phyloP scores from a whole-genome alignment of 2,797 vertebrate genomes.

The Acanthis flammea region DNA sequence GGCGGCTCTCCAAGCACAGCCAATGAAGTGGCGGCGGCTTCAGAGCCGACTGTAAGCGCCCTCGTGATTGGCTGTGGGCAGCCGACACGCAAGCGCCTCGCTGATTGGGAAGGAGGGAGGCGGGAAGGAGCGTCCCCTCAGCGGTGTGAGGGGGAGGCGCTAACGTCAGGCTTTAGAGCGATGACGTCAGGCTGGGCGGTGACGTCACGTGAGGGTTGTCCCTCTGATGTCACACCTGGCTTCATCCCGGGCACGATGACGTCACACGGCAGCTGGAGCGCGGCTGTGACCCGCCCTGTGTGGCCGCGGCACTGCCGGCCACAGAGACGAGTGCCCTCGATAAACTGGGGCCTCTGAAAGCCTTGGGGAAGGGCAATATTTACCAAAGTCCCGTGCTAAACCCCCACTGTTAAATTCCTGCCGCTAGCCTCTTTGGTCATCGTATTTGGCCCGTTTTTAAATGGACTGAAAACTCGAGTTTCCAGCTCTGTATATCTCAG shows the following conservation, averaged over 20 bases:
- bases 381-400: neutral
- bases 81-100: accelerated
- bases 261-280: neutral
- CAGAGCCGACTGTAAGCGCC: accelerated
- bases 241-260: neutral
- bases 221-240: neutral
- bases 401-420: accelerated
- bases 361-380: accelerated
- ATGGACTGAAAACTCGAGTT: accelerated
- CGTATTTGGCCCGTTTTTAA: neutral
- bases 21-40: neutral
- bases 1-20: accelerated
- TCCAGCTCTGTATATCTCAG: neutral
- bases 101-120: neutral
- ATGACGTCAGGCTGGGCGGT: accelerated
- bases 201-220: accelerated
- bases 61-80: accelerated
- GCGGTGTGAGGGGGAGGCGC: accelerated
- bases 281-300: neutral
- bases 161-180: neutral
- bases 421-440: too few species aligned
- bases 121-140: neutral
- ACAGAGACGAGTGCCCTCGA: neutral
- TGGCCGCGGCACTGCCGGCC: accelerated
- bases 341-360: accelerated